Conservation (phyloP, 2,797 vertebrate species). For the Pangasius krempfi region DNA sequence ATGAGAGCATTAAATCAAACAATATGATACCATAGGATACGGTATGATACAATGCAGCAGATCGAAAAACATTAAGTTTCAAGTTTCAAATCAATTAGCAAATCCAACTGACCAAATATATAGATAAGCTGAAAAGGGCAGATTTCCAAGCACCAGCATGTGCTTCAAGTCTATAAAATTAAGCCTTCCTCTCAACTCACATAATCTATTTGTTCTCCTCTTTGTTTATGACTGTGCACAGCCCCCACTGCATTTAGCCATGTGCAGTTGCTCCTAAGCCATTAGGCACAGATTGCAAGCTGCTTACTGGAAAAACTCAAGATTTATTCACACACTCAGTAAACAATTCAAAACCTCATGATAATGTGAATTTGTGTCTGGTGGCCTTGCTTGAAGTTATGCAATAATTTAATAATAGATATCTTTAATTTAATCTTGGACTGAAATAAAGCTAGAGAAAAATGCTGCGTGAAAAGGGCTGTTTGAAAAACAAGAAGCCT, state of each 20-base stretch:
- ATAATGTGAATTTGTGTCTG: slow-evolving; percentile 26
- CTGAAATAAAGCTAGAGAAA: slow-evolving; percentile 2
- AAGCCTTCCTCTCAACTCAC: not conserved
- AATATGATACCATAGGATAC: too few species aligned
- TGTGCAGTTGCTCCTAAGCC: slow-evolving; percentile 13
- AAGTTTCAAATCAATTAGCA: not conserved
- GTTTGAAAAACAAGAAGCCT: slow-evolving; percentile 7
- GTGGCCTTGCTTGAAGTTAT: slow-evolving; percentile 8
- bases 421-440: not conserved
- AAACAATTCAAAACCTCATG: slow-evolving; percentile 24
- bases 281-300: slow-evolving; percentile 3
- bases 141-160: not conserved
- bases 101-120: not conserved
- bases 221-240: not conserved
- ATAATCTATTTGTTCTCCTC: slow-evolving; percentile 23
- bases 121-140: not conserved
- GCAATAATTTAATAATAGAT: slow-evolving; percentile 27
- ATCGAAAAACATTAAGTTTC: not conserved
- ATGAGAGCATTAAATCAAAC: not conserved
- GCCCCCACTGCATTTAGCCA: slow-evolving; percentile 1
- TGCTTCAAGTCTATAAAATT: not conserved
- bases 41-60: not conserved
- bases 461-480: not conserved
- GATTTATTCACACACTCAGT: slow-evolving; percentile 22
- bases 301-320: slow-evolving; percentile 10